Evolutionary conservation across 2,888 invertebrate genomes (phyloP).

Genomic region (Lasioglossum leucozonium): DNA sequence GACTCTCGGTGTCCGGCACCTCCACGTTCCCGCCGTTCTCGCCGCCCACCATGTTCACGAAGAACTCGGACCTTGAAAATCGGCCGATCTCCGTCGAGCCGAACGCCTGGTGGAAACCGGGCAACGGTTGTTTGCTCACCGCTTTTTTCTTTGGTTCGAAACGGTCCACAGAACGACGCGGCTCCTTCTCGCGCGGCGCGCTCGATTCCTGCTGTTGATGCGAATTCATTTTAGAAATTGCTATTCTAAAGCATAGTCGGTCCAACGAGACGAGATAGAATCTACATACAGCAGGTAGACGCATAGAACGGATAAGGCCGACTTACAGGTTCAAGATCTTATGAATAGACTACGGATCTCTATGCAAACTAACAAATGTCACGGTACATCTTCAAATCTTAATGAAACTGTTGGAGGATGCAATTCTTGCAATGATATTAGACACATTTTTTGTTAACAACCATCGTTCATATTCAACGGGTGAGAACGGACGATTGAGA

Average conservation of each 20-base stretch:
- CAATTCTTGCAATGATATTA: too few species aligned
- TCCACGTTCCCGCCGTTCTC: conserved; percentile 73
- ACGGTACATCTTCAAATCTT: too few species aligned
- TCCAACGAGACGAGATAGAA: background rate
- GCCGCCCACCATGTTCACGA: conserved; percentile 87
- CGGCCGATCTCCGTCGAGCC: conserved; percentile 95
- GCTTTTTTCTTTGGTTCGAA: conserved; percentile 70
- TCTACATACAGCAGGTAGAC: background rate
- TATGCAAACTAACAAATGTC: too few species aligned
- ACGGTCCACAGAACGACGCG: conserved; percentile 61
- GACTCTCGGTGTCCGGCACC: conserved; percentile 44
- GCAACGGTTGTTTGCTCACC: conserved; percentile 86
- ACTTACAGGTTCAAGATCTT: background rate
- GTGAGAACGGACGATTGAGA: too few species aligned
- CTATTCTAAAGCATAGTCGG: background rate
- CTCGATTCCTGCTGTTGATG: conserved; percentile 59
- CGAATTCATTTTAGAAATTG: background rate
- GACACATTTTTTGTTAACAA: too few species aligned
- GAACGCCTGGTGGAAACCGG: conserved; percentile 94
- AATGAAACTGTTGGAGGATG: too few species aligned
- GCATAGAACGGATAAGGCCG: background rate
- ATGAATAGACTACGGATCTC: background rate
- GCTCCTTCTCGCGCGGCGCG: conserved; percentile 59
- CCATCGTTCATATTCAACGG: too few species aligned
- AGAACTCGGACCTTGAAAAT: conserved; percentile 89